A percentile compares a stretch with the other conserved stretches of the same genome.
Conservation (phyloP, 2,113 vertebrate species). For the Osmerus eperlanus region DNA sequence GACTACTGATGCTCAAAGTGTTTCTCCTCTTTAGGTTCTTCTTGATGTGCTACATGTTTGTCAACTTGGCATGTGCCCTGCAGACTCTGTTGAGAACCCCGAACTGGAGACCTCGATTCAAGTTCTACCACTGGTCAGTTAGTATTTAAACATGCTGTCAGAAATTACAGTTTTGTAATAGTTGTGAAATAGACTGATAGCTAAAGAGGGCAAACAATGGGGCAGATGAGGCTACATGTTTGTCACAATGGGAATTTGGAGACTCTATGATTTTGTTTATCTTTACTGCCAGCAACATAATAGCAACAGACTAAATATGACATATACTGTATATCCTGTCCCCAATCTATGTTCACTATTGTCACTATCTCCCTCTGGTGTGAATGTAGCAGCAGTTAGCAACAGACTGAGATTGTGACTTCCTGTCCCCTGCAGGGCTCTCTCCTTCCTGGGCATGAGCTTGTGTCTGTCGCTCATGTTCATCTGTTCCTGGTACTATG, state of each 20-base stretch:
- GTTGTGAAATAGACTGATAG: background rate
- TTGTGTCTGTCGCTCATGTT: slow-evolving; percentile 97
- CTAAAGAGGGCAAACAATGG: no score
- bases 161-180: background rate
- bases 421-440: slow-evolving; percentile 77
- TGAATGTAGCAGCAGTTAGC: background rate
- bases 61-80: slow-evolving; percentile 94
- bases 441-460: slow-evolving; percentile 98
- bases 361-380: background rate
- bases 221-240: no score
- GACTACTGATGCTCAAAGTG: background rate
- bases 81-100: slow-evolving; percentile 94
- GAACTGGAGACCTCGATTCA: slow-evolving; percentile 97
- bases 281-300: background rate
- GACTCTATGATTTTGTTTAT: background rate
- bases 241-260: background rate
- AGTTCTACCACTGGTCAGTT: slow-evolving; percentile 95
- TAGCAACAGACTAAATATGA: background rate
- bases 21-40: slow-evolving; percentile 83
- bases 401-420: slow-evolving; percentile 16
- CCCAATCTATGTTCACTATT: background rate
- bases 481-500: slow-evolving; percentile 99
- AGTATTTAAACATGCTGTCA: background rate
- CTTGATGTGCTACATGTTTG: slow-evolving; percentile 99
- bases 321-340: background rate